Base-by-base conservation (phyloP, 2,797 vertebrate species). In the Luscinia luscinia region DNA sequence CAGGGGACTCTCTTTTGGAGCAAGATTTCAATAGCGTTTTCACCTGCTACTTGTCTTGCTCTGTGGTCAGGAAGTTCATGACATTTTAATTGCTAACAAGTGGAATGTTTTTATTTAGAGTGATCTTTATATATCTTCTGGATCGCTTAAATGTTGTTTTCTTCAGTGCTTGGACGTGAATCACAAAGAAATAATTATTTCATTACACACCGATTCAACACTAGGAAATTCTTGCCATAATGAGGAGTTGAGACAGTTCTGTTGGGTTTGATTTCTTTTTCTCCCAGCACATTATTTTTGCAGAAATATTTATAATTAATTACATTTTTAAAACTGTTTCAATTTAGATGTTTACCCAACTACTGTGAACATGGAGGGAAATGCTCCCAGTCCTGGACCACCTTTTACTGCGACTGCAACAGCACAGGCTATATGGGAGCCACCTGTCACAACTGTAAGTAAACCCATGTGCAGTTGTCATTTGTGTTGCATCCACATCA, bases 371-470 rank as follows among this genome's bases (percentile, higher is more conserved):
- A 99, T 0, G 98, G 98, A 61, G 98, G 99, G 72, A 98, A 96
- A 88, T 99, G 99, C 89, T 98, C 98, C 41, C 99, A 99, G 97
- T 98, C 98, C 10, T 99, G 99, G 99, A 97, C 89, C n/a, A 98
- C 98, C 22, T 99, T 99, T 96, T 97, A 97, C 95, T 99, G 99
- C 4, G 98, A 99, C 96, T 99, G 99, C 41, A 98, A 97, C 2
- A 98, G 98, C 51, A 99, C 98, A 0, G 98, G 99, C 63, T 99
- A 99, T 96, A 97, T 69, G 0, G 99, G 99, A 66, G 98, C 98
- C 10, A 99, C 99, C 40, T 99, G 99, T 91, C 99, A 99, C 95
- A 99, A 99, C 97, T 99, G 99, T 99, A 95, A 99, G 99, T 98
- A 93, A 72, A 72, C 12, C 21, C 38, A 9, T 0, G 0, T 38